Evolutionary conservation across 1,140 invertebrate genomes (phyloP).

Genomic region (Pseudomyrmex dendroicus): DNA sequence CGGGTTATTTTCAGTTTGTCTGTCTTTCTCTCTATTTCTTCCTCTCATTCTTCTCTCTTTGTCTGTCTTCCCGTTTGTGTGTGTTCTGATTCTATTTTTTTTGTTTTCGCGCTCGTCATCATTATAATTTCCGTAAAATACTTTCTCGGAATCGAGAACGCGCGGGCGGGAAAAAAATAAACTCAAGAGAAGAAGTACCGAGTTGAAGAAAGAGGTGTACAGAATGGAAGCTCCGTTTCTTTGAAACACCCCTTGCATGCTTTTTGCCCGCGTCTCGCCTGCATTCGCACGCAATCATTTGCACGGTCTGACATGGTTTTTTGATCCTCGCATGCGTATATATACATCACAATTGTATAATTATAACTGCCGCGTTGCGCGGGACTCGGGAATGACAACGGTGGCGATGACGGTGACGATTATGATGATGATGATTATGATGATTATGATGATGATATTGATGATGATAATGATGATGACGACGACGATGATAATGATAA

Average conservation of each 20-base stretch:
- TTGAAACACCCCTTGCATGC: constrained; percentile 71
- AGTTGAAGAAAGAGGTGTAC: constrained; percentile 24
- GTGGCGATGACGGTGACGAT: constrained; percentile 20
- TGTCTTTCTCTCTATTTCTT: constrained; percentile 60
- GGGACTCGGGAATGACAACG: not conserved
- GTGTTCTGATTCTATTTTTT: not conserved
- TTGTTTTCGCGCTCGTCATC: constrained; percentile 40
- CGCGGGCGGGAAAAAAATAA: not conserved
- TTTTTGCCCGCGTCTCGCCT: constrained; percentile 57
- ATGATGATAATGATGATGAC: constrained; percentile 11
- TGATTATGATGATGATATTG: constrained; percentile 5
- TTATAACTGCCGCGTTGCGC: constrained; percentile 61
- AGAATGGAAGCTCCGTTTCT: constrained; percentile 65
- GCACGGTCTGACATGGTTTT: constrained; percentile 72
- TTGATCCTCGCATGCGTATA: constrained; percentile 73
- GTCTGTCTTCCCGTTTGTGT: constrained; percentile 10
- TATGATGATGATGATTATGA: not conserved
- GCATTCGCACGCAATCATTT: constrained; percentile 77
- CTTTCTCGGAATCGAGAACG: constrained; percentile 3
- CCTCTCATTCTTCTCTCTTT: constrained; percentile 15
- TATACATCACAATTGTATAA: constrained; percentile 44
- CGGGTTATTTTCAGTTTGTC: constrained; percentile 65
- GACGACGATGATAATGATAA: not conserved
- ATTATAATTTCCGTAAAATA: constrained; percentile 38
- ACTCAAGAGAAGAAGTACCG: constrained; percentile 35